Conservation (phyloP, 2,113 vertebrate genomes). For the Herpetotheres cachinnans region DNA sequence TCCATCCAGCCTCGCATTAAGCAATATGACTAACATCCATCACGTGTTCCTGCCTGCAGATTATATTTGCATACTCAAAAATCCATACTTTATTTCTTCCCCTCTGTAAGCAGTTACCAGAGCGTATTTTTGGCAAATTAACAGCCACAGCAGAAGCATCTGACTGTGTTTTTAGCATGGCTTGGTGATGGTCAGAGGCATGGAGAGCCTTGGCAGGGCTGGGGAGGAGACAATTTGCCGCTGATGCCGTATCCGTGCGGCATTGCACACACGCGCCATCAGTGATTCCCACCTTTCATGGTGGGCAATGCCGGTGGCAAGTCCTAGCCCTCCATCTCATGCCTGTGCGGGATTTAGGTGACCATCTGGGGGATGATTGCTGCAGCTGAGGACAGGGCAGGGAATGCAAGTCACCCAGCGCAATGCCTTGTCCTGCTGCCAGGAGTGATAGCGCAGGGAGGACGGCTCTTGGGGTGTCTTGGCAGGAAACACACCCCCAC, state of each 20-base stretch:
- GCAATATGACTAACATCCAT: constrained; percentile 54
- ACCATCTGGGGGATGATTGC: background rate
- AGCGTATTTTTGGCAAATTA: constrained; percentile 45
- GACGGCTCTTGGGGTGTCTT: background rate
- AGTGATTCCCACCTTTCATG: fast-evolving
- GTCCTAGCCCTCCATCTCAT: fast-evolving
- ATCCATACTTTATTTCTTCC: constrained; percentile 27
- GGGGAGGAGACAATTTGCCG: background rate
- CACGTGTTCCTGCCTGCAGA: constrained; percentile 48
- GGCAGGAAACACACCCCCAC: background rate
- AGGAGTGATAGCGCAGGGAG: background rate
- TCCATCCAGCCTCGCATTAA: background rate
- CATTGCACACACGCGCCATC: fast-evolving
- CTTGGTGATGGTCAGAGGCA: background rate
- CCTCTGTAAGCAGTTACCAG: constrained; percentile 37
- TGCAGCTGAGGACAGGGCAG: background rate
- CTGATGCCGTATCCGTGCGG: fast-evolving
- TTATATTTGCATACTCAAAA: constrained; percentile 54
- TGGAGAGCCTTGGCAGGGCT: background rate
- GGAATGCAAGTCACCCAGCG: background rate
- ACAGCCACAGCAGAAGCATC: constrained; percentile 33
- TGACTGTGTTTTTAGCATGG: background rate
- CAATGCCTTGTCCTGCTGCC: background rate
- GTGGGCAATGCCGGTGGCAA: background rate
- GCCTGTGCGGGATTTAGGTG: background rate